Percentiles rank a stretch among this genome's conserved stretches.
These are phyloP conservation scores for Phocides pigmalion DNA, from an alignment of 1,140 invertebrate genomes.

Conservation along the genomic window DNA sequence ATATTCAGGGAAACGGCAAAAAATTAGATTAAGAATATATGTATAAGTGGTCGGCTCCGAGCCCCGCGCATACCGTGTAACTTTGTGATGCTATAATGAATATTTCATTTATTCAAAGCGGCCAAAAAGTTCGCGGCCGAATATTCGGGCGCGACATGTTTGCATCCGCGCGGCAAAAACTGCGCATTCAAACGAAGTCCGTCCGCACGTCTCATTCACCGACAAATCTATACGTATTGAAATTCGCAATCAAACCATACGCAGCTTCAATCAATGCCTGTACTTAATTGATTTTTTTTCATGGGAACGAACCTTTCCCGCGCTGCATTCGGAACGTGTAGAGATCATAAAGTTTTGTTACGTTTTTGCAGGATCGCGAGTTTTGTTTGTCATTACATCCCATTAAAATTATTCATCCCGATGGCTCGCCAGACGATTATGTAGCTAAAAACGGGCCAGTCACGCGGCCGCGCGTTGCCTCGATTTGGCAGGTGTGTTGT, in stretches of 20 bases:
- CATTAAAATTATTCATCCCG: slow-evolving; percentile 41
- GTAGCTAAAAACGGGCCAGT: slow-evolving; percentile 15
- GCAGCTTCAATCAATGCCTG: slow-evolving; percentile 37
- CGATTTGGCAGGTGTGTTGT: slow-evolving; percentile 9
- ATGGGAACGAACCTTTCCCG: slow-evolving; percentile 39
- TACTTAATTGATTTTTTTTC: slow-evolving; percentile 39
- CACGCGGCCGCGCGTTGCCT: not conserved
- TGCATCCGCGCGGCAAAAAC: slow-evolving; percentile 62
- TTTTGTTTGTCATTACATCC: slow-evolving; percentile 41
- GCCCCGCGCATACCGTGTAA: slow-evolving; percentile 35
- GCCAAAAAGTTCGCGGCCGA: slow-evolving; percentile 52
- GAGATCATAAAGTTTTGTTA: slow-evolving; percentile 43
- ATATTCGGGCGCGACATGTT: slow-evolving; percentile 56
- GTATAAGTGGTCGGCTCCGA: slow-evolving; percentile 10
- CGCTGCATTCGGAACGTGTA: slow-evolving; percentile 25
- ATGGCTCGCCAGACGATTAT: slow-evolving; percentile 13
- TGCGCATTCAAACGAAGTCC: slow-evolving; percentile 54
- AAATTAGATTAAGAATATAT: slow-evolving; percentile 23
- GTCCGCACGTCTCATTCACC: slow-evolving; percentile 44
- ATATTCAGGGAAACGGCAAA: slow-evolving; percentile 16
- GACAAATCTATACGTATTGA: slow-evolving; percentile 45
- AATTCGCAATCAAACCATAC: slow-evolving; percentile 49
- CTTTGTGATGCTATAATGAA: slow-evolving; percentile 55
- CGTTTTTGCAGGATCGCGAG: slow-evolving; percentile 38
- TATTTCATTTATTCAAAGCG: slow-evolving; percentile 73